phyloP scores from a whole-genome alignment of 2,797 vertebrate species.

The Hoplostethus atlanticus region DNA sequence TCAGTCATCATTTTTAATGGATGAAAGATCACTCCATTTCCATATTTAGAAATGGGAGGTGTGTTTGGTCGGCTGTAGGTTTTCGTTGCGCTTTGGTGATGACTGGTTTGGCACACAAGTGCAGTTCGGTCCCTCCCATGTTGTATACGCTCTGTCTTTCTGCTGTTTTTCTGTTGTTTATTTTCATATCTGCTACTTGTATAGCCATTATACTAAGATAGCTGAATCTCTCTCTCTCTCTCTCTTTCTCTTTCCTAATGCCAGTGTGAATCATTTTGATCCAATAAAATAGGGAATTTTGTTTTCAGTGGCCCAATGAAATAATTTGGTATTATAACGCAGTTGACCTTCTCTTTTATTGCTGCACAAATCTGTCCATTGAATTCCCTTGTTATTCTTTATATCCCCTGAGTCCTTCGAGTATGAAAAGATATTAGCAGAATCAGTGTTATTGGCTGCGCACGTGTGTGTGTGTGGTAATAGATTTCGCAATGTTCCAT shows the following conservation, averaged over 20 bases:
- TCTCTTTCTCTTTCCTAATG: background rate
- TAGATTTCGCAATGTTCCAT: background rate
- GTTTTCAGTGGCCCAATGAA: conserved; percentile 57
- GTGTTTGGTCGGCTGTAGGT: conserved; percentile 7
- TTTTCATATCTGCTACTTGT: conserved; percentile 21
- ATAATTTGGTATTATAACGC: conserved; percentile 50
- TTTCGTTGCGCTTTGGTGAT: conserved; percentile 12
- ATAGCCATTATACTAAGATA: background rate
- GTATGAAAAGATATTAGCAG: conserved; percentile 33
- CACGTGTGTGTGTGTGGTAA: background rate
- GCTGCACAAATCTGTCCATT: conserved; percentile 55
- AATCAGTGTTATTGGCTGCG: conserved; percentile 19
- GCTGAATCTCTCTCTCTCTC: background rate
- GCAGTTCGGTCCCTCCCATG: conserved; percentile 3
- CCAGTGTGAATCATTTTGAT: conserved; percentile 33
- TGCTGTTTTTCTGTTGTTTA: conserved; percentile 4
- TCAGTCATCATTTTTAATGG: conserved; percentile 57
- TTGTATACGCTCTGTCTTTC: background rate
- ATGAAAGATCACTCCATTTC: conserved; percentile 49
- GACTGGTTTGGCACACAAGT: background rate
- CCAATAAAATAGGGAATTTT: conserved; percentile 48
- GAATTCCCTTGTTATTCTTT: conserved; percentile 47
- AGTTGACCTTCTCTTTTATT: conserved; percentile 72
- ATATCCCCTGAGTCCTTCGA: conserved; percentile 24
- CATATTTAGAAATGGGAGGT: conserved; percentile 45